phyloP scores from a whole-genome alignment of 2,113 vertebrate species.

The Hydrochoerus hydrochaeris region DNA sequence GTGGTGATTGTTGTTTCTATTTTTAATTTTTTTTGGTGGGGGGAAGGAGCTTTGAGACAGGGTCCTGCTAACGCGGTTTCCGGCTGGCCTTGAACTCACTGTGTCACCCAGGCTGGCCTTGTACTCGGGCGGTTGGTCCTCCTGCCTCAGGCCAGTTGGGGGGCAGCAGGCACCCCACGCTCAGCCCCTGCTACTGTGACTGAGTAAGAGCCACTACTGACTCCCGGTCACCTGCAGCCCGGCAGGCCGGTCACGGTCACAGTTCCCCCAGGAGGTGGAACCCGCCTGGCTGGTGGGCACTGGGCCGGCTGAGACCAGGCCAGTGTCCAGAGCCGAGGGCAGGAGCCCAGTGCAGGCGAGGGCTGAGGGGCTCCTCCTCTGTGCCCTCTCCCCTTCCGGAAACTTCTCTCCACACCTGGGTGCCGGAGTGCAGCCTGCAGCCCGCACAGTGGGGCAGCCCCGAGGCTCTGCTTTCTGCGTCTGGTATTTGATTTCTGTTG shows the following conservation, averaged over 20 bases:
- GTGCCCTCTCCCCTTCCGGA: background rate
- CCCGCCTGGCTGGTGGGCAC: background rate
- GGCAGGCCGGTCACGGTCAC: accelerated
- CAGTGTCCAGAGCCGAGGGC: background rate
- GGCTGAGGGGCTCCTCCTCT: background rate
- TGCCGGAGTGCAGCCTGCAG: background rate
- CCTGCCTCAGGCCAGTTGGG: background rate
- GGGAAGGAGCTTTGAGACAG: background rate
- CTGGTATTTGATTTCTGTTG: slow-evolving; percentile 57
- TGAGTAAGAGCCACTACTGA: background rate
- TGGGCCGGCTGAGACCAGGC: background rate
- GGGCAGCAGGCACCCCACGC: background rate
- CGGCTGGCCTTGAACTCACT: background rate
- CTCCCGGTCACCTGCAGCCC: background rate
- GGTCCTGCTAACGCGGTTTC: background rate
- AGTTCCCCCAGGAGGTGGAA: too few species aligned
- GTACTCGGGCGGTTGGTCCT: background rate
- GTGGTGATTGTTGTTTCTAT: background rate
- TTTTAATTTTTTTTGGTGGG: background rate
- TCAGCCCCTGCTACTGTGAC: too few species aligned
- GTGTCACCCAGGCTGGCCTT: background rate
- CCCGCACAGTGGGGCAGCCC: background rate
- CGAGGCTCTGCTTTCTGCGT: background rate
- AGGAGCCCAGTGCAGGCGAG: background rate
- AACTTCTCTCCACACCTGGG: background rate